Evolutionary conservation across 2,113 vertebrate species (phyloP), one percentile per base, ranked within the genome.

Genomic region (Taurulus bubalis): DNA sequence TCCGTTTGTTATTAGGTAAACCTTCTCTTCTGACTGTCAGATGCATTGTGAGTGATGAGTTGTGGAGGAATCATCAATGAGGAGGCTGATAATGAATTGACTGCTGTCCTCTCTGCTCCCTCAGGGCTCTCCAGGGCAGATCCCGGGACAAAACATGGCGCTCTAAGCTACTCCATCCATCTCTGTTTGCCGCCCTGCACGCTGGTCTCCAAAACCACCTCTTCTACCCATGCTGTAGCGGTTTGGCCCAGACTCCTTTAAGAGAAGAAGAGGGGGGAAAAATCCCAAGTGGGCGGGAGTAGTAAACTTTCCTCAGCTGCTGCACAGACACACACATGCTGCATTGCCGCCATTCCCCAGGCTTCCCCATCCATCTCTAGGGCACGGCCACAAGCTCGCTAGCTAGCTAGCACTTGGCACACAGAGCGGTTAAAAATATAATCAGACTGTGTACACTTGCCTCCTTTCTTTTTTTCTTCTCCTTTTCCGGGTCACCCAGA

Each of bases 301-400:
- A 79, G 83, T 80, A 74, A 85, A 88, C 64, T 84, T 88, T 94
- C 94, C 95, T 94, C 98, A 99, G 98, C 97, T 98, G 97, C 96
- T 95, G 94, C 92, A 92, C 94, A 93, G 95, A 96, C 96, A 97
- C 98, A 88, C 89, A 98, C 97, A 99, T 99, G 98, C 95, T 98
- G 96, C 97, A 99, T 99, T 96, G 96, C 95, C 97, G 94, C 94
- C 97, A 97, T 98, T 97, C 97, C 94, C 95, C 53, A 90, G 93
- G 94, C 97, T 95, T 78, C 45, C 87, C 73, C 82, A 86, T 96
- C 93, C 94, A 93, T 96, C 96, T 94, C 88, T 85, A 94, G 95
- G 95, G 94, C 94, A 94, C 95, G 89, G 93, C 91, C 94, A 91
- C 92, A 95, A 94, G 90, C 94, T 70, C 68, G 62, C 85, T 95